Conservation (phyloP, 2,113 vertebrate species). For the Tupaia chinensis region DNA sequence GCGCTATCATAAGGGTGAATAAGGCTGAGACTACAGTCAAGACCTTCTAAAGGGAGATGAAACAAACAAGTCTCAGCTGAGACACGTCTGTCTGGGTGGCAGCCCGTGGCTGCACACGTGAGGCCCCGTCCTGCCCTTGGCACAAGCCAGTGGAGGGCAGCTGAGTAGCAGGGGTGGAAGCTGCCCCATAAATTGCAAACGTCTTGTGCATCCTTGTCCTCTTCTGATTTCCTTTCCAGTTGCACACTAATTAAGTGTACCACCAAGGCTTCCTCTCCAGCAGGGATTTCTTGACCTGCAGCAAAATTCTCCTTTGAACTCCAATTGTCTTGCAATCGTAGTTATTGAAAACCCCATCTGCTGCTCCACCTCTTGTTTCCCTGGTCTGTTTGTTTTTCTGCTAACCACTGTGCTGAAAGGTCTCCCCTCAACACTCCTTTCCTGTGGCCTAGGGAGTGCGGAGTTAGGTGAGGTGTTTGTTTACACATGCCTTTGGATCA, state of each 20-base stretch:
- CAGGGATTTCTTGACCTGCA: conserved; percentile 25
- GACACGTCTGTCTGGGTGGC: not conserved
- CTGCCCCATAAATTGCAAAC: not conserved
- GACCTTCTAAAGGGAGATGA: not conserved
- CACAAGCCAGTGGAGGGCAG: not conserved
- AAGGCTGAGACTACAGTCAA: not conserved
- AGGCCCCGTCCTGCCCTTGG: not conserved
- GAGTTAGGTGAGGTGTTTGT: not conserved
- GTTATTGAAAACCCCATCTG: not conserved
- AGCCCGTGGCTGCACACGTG: not conserved
- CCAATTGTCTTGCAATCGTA: not conserved
- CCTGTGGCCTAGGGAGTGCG: not conserved
- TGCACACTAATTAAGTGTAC: conserved; percentile 8
- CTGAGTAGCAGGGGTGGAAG: not conserved
- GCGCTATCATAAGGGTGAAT: not conserved
- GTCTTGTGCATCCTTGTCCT: not conserved
- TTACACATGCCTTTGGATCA: conserved; percentile 49
- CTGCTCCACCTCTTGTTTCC: not conserved
- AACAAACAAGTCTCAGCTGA: not conserved
- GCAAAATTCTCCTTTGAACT: conserved; percentile 37
- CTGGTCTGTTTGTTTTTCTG: conserved; percentile 25
- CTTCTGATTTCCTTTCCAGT: not conserved
- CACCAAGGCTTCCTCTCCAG: not conserved
- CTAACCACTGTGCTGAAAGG: not conserved
- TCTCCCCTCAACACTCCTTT: not conserved